Evolutionary conservation across 2,797 vertebrate genomes (phyloP), one percentile per base, ranked within the genome.

Genomic region (Poecilia velifera): DNA sequence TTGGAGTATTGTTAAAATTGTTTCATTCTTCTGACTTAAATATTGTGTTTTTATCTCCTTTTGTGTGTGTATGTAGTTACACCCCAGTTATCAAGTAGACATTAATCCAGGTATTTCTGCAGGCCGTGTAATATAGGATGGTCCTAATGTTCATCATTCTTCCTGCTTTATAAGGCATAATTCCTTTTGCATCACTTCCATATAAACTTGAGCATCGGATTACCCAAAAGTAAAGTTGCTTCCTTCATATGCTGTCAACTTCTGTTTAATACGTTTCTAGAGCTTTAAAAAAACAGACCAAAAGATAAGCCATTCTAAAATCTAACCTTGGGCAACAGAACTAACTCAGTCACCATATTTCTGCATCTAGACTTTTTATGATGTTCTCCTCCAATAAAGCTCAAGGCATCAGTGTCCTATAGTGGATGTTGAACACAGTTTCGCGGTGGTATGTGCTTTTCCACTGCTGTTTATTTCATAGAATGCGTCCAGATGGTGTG

Each of bases 401-500:
- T 85, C 78, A n/a, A 71, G 62, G 78, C 73, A 47, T 46, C 72
- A 64, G 47, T 31, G 68, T 49, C 8, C 36, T 75, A 51, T 31
- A 41, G 20, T 28, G 57, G 34, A 20, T 43, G 75, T 79, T 72
- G 62, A 31, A 78, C 83, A 76, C 80, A 80, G 79, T 88, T 53
- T 46, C 53, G 72, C 5, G 71, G 62, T 9, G 68, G 83, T 84
- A 84, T 90, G 78, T 88, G 82, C 91, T 90, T 81, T 83, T 76
- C 73, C 47, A 4, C 84, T 91, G 83, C 78, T 91, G 86, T 90
- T 88, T 93, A 90, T 90, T 91, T 91, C 86, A 91, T 84, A 72
- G 31, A 78, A 73, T 79, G 78, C 18, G 53, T 86, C 82, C 93
- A 94, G 93, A 93, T 94, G 92, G 91, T 88, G 79, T 43, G 9